Evolutionary conservation across 2,888 invertebrate genomes (phyloP).

Genomic region (Cyaniris semiargus): DNA sequence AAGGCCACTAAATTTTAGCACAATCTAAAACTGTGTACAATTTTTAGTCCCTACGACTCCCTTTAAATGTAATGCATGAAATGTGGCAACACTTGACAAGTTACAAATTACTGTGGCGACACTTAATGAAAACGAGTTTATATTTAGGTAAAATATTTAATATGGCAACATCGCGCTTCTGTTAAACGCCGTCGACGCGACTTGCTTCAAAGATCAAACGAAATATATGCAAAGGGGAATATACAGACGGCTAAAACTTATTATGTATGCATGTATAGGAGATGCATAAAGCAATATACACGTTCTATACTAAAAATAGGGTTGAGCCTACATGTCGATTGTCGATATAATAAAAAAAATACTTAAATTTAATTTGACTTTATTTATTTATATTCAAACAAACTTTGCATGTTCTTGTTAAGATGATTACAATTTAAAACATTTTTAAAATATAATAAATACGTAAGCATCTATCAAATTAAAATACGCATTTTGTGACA

Average conservation of each 20-base stretch:
- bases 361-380: too few species aligned
- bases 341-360: too few species aligned
- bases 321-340: background rate
- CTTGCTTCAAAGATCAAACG: conserved; percentile 72
- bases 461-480: too few species aligned
- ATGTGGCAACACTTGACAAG: background rate
- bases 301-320: conserved; percentile 53
- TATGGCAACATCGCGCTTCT: conserved; percentile 22
- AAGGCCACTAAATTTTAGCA: background rate
- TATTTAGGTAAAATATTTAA: conserved; percentile 15
- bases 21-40: background rate
- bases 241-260: conserved; percentile 36
- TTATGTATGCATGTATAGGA: conserved; percentile 59
- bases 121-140: conserved; percentile 17
- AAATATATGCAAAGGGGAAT: conserved; percentile 65
- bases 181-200: conserved; percentile 43
- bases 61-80: background rate
- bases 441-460: too few species aligned
- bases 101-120: conserved; percentile 1
- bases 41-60: background rate
- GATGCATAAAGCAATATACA: conserved; percentile 56
- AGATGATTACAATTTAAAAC: too few species aligned
- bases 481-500: too few species aligned
- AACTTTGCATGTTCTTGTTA: too few species aligned
- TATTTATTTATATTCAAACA: too few species aligned